Evolutionary conservation across 2,113 vertebrate genomes (phyloP).

Genomic region (Rattus rattus): DNA sequence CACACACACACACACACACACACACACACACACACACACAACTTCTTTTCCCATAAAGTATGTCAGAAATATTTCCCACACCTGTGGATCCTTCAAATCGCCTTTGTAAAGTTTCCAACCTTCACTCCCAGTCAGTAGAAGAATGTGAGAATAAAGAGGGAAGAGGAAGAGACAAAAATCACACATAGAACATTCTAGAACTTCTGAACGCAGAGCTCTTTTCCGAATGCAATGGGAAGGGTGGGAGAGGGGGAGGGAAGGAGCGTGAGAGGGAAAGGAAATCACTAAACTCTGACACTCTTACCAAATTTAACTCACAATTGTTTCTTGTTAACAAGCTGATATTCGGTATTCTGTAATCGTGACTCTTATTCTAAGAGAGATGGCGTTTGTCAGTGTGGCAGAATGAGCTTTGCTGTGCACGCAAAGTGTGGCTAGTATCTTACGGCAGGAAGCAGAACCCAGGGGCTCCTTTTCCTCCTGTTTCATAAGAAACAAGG

Average conservation of each 20-base stretch:
- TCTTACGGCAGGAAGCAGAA: background rate
- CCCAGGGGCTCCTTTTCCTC: background rate
- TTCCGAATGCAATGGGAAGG: background rate
- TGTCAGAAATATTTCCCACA: constrained; percentile 7
- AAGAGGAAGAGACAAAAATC: constrained; percentile 5
- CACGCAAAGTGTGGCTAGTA: background rate
- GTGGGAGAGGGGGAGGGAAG: too few relatives aligned
- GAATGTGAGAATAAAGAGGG: constrained; percentile 35
- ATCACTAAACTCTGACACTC: background rate
- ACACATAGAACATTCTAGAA: constrained; percentile 10
- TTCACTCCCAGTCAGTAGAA: background rate
- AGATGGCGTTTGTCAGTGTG: background rate
- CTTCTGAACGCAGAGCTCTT: constrained; percentile 14
- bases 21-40: background rate
- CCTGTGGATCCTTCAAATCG: background rate
- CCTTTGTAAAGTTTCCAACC: constrained; percentile 13
- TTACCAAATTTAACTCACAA: constrained; percentile 21
- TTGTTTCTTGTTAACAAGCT: background rate
- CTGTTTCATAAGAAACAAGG: background rate
- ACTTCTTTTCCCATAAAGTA: background rate
- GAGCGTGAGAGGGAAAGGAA: background rate
- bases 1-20: background rate
- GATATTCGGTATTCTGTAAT: background rate
- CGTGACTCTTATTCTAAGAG: background rate
- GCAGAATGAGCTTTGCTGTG: background rate